phyloP scores from a whole-genome alignment of 2,113 vertebrate genomes.

The Tragulus kanchil region DNA sequence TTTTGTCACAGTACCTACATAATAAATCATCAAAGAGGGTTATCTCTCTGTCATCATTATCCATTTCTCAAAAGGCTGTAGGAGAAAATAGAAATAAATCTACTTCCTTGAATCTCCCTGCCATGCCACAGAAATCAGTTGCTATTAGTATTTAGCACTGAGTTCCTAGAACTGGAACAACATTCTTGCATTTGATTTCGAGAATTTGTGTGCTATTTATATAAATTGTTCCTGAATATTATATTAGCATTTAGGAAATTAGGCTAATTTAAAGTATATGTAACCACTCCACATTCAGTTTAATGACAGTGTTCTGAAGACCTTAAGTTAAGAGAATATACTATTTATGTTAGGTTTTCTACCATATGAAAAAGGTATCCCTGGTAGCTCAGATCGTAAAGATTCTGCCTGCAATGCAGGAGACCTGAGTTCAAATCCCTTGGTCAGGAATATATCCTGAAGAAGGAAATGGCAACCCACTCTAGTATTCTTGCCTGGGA shows the following conservation, averaged over 20 bases:
- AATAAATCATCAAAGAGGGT: not conserved
- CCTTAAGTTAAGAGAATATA: not conserved
- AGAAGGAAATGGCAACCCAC: not conserved
- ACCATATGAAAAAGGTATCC: not conserved
- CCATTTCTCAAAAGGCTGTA: not conserved
- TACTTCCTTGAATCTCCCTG: not conserved
- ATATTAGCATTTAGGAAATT: not conserved
- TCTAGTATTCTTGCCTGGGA: not conserved
- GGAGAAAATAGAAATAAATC: not conserved
- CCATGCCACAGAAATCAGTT: not conserved
- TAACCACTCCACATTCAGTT: accelerated
- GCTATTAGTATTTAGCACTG: not conserved
- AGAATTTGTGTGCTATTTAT: slow-evolving; percentile 17
- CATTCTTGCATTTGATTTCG: slow-evolving; percentile 44
- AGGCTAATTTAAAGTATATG: slow-evolving; percentile 35
- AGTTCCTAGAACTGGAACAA: not conserved
- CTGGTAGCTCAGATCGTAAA: not conserved
- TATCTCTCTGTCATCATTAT: slow-evolving; percentile 6
- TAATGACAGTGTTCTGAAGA: not conserved
- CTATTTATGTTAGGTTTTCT: not conserved
- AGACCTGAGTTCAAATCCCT: not conserved
- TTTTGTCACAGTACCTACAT: not conserved
- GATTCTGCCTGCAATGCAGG: not conserved
- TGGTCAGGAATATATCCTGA: not conserved
- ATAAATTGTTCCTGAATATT: slow-evolving; percentile 23